Evolutionary conservation across 2,113 vertebrate species (phyloP), one percentile per base, ranked within the genome.

Genomic region (Rafetus swinhoei): DNA sequence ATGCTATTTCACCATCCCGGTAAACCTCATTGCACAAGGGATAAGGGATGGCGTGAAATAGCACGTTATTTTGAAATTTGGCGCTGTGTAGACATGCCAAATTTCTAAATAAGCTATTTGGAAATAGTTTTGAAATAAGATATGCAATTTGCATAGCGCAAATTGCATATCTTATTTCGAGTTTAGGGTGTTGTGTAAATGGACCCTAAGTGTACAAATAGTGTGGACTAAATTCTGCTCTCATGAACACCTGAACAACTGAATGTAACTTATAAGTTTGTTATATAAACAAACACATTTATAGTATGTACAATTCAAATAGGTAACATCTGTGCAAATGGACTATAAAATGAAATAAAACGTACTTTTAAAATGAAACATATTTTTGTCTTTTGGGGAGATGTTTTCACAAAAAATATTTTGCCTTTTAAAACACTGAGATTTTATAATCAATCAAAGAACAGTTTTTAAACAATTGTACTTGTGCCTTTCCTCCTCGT

Each of bases 261-360:
- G n/a, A n/a, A 69, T 69, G n/a, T 62, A 62, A 62, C 27, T 65
- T 29, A 14, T 32, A 32, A 35, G n/a, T n/a, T 72, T 35, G 7
- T 21, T 72, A 83, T 79, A 87, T 57, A 82, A 83, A 79, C 72
- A 56, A 22, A 79, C 13, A 54, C 57, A 94, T 93, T 45, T 79
- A 77, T 81, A 85, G 96, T 91, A 82, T 35, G 21, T 21, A 25
- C 10, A 89, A 8, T 82, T 90, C 85, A 52, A 90, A 62, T 59
- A 88, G 39, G 24, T 87, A 95, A 59, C 16, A 84, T 55, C 60
- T 92, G 84, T 84, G 39, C 18, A 87, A 89, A 94, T 83, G 69
- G 19, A 62, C 32, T 86, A 22, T 93, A 85, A 88, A 93, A 72
- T n/a, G 90, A 85, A 94, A 92, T 56, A 50, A 94, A 95, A 56